phyloP scores from a whole-genome alignment of 2,797 vertebrate genomes.

The Malurus splendens region DNA sequence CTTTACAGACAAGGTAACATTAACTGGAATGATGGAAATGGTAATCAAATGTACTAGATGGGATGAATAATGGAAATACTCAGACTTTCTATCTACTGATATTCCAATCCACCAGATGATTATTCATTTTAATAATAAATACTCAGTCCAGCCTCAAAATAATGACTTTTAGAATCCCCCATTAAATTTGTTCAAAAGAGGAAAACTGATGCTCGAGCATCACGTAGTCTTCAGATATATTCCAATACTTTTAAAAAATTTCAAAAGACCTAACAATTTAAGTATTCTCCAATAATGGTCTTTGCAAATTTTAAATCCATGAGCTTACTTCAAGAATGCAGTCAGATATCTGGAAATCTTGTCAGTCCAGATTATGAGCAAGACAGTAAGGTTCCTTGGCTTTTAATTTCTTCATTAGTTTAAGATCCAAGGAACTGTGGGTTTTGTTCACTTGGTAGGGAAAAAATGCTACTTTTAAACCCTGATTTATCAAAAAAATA shows the following conservation, averaged over 20 bases:
- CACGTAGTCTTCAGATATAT: background rate
- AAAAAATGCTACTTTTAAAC: constrained; percentile 8
- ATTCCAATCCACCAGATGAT: background rate
- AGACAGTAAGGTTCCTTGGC: constrained; percentile 28
- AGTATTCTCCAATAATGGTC: background rate
- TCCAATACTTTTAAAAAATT: background rate
- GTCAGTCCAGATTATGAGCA: constrained; percentile 27
- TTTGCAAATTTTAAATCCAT: constrained; percentile 24
- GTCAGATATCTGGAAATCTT: background rate
- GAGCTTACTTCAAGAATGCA: constrained; percentile 7
- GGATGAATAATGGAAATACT: background rate
- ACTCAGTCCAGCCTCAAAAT: background rate
- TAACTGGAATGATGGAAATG: background rate
- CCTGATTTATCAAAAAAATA: constrained; percentile 53
- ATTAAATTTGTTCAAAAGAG: background rate
- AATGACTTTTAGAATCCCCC: background rate
- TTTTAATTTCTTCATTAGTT: constrained; percentile 31
- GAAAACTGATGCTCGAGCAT: background rate
- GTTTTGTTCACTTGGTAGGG: constrained; percentile 10
- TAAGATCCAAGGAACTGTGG: constrained; percentile 50
- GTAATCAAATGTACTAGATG: background rate
- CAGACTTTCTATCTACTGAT: background rate
- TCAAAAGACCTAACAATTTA: background rate
- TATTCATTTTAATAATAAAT: background rate
- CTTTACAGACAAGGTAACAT: background rate